phyloP scores from a whole-genome alignment of 2,113 vertebrate species.

The Pachyramphus minor region DNA sequence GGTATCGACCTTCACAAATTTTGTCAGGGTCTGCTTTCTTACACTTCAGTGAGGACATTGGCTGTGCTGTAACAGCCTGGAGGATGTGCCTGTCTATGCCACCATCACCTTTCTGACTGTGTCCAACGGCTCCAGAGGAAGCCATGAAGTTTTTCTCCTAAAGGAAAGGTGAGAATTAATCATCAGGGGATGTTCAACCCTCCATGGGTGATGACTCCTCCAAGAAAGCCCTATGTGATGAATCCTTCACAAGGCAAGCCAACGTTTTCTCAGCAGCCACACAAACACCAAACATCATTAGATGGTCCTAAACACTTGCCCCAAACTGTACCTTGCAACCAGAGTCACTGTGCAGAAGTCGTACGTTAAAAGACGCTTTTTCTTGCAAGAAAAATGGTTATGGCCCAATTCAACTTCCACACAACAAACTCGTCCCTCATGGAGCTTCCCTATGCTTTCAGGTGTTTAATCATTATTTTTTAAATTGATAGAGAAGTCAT shows the following conservation, averaged over 20 bases:
- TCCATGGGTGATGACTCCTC: accelerated
- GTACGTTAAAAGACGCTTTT: not conserved
- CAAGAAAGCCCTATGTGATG: not conserved
- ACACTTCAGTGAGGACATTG: not conserved
- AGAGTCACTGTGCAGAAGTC: not conserved
- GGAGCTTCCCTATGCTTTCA: not conserved
- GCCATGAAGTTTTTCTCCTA: not conserved
- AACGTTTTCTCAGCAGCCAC: not conserved
- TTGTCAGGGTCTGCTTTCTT: not conserved
- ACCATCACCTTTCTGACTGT: not conserved
- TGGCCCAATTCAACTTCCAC: accelerated
- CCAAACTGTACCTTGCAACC: not conserved
- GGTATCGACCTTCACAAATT: accelerated
- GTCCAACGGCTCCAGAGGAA: not conserved
- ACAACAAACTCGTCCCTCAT: accelerated
- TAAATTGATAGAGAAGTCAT: not conserved
- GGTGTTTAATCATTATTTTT: not conserved
- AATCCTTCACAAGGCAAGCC: not conserved
- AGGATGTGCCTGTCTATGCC: not conserved
- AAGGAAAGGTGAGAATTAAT: not conserved
- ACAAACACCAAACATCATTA: not conserved
- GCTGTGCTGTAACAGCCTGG: not conserved
- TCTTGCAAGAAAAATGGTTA: not conserved
- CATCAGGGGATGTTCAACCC: not conserved
- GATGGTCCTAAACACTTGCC: not conserved